Evolutionary conservation across 1,140 invertebrate species (phyloP).

Genomic region (Lordiphosa collinella): DNA sequence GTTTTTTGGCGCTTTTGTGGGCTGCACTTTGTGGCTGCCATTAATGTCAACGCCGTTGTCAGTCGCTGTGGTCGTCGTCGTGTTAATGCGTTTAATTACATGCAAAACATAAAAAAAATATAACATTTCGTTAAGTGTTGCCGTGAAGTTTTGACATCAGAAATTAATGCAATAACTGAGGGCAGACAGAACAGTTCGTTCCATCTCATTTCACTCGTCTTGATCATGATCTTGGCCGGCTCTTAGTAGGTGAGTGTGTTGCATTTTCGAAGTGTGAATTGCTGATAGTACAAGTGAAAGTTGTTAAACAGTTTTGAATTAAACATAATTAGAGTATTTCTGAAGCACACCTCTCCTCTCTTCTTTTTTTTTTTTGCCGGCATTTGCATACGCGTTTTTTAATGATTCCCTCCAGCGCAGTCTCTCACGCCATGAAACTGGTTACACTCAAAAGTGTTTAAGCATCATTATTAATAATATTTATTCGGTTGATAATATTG

Average conservation of each 20-base stretch:
- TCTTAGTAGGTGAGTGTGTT: neutral
- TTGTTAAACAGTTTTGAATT: neutral
- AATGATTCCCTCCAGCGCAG: slow-evolving; percentile 18
- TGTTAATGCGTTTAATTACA: slow-evolving; percentile 73
- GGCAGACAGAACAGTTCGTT: slow-evolving; percentile 28
- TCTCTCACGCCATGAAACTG: slow-evolving; percentile 9
- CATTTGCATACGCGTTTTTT: slow-evolving; percentile 46
- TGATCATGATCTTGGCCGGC: slow-evolving; percentile 5
- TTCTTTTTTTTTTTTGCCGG: slow-evolving; percentile 9
- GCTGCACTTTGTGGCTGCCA: slow-evolving; percentile 59
- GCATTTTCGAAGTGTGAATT: neutral
- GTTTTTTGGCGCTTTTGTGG: slow-evolving; percentile 21
- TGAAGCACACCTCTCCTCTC: slow-evolving; percentile 35
- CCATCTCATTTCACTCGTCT: neutral
- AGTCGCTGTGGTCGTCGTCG: slow-evolving; percentile 33
- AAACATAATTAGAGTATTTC: slow-evolving; percentile 3
- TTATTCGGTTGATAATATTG: slow-evolving; percentile 62
- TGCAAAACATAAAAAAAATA: slow-evolving; percentile 64
- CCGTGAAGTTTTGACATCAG: slow-evolving; percentile 68
- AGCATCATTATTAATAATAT: slow-evolving; percentile 62
- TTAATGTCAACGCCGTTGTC: slow-evolving; percentile 61
- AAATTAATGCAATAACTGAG: slow-evolving; percentile 55
- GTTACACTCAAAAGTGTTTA: slow-evolving; percentile 25
- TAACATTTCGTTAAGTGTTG: slow-evolving; percentile 62
- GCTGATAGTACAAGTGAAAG: neutral